Evolutionary conservation across 2,797 vertebrate species (phyloP), one percentile per base, ranked within the genome.

Genomic region (Ctenopoma multispine): DNA sequence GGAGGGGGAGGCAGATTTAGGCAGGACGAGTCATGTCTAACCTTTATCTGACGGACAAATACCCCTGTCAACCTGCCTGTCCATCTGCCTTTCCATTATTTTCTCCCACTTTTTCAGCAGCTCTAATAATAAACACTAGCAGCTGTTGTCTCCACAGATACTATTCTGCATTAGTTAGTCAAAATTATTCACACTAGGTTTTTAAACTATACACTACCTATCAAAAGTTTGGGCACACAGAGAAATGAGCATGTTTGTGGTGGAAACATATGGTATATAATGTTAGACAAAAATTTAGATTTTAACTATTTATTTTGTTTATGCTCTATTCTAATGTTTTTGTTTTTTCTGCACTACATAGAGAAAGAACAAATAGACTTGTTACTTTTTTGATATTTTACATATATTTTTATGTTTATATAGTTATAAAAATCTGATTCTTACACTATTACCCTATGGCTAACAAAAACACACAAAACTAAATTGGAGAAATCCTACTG

Each of bases 1-100:
- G 44, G 58, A 72, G 74, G 23, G 74, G 41, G 70, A 75, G 56
- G 59, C 49, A 17, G 69, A 58, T 78, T 80, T 44, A n/a, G 24
- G 6, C 27, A 34, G 34, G 57, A 74, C 89, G 77, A 90, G 51
- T 85, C 70, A 80, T 75, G 56, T 79, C 67, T 59, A 74, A 83
- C 73, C 69, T 83, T 82, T 82, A 72, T 75, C 71, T 80, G 72
- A 63, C 2, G 1, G 55, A 81, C 61, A 75, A 73, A 63, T 74
- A 68, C 29, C 56, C 56, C 55, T 40, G 77, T 83, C 80, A 65
- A 43, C 63, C 63, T 63, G 59, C 59, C 67, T 67, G 43, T 71
- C 76, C 53, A 41, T 73, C 63, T 82, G 75, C 58, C 51, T 66
- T 56, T 69, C 38, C 46, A 63, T 67, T 57, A 55, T 75, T 68